phyloP scores from a whole-genome alignment of 1,140 invertebrate species.

The Hesperophylax magnus region DNA sequence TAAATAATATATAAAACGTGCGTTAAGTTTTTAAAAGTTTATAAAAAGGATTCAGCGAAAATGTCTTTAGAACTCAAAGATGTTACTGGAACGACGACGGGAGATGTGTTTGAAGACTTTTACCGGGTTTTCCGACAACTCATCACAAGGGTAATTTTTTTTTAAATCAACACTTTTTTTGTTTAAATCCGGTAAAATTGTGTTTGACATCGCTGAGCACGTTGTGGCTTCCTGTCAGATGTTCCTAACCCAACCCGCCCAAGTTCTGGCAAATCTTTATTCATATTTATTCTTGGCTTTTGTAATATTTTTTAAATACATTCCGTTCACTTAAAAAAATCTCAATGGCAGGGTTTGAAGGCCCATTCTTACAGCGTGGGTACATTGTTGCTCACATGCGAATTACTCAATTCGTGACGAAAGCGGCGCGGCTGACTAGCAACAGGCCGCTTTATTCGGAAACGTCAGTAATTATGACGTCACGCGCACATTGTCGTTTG shows the following conservation, averaged over 20 bases:
- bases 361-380: background rate
- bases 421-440: background rate
- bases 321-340: too few species aligned
- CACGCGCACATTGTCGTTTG: background rate
- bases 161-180: background rate
- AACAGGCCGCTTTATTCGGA: slow-evolving; percentile 13
- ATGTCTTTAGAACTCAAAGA: slow-evolving; percentile 71
- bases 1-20: background rate
- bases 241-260: too few species aligned
- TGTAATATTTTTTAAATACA: too few species aligned
- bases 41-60: slow-evolving; percentile 48
- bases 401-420: background rate
- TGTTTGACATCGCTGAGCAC: too few species aligned
- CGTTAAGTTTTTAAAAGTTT: background rate
- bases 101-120: slow-evolving; percentile 77
- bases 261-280: too few species aligned
- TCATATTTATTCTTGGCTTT: too few species aligned
- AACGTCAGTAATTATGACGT: slow-evolving; percentile 19
- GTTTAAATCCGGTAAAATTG: too few species aligned
- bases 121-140: slow-evolving; percentile 72
- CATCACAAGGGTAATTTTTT: slow-evolving; percentile 69
- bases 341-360: background rate
- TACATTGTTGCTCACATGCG: too few species aligned
- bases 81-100: slow-evolving; percentile 62
- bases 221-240: too few species aligned